These are phyloP conservation scores for Rhodinocichla rosea DNA, from an alignment of 2,113 vertebrate genomes.

Conservation along the genomic window DNA sequence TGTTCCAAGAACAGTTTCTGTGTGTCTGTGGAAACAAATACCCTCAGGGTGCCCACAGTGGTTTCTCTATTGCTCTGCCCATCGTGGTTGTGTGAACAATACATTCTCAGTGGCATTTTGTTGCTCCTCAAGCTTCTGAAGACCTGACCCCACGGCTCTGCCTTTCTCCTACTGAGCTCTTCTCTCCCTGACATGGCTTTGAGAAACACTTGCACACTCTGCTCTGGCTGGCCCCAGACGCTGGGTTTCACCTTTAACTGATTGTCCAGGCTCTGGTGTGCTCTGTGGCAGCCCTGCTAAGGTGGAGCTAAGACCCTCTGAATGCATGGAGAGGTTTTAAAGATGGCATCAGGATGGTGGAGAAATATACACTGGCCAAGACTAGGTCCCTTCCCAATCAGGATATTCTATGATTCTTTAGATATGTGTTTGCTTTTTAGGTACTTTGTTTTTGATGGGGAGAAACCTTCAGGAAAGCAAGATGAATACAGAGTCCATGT, in stretches of 20 bases:
- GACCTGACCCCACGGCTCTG: not conserved
- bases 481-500: not conserved
- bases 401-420: not conserved
- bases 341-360: not conserved
- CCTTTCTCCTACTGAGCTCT: not conserved
- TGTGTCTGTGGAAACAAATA: not conserved
- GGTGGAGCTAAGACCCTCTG: not conserved
- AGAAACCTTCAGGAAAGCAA: not conserved
- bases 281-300: not conserved
- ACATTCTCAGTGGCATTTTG: not conserved
- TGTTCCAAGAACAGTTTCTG: not conserved
- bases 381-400: not conserved
- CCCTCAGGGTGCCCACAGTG: not conserved
- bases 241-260: not conserved
- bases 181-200: not conserved
- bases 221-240: not conserved
- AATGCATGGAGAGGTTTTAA: not conserved
- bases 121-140: not conserved
- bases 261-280: not conserved
- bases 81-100: not conserved
- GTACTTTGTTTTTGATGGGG: not conserved
- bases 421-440: not conserved
- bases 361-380: not conserved
- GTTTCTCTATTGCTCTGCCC: slow-evolving; percentile 6
- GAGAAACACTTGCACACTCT: not conserved